A percentile compares a stretch with the other conserved stretches of the same genome.
These are phyloP conservation scores for Lissocephala sabroskyi DNA, from an alignment of 2,888 invertebrate genomes.

Conservation along the genomic window DNA sequence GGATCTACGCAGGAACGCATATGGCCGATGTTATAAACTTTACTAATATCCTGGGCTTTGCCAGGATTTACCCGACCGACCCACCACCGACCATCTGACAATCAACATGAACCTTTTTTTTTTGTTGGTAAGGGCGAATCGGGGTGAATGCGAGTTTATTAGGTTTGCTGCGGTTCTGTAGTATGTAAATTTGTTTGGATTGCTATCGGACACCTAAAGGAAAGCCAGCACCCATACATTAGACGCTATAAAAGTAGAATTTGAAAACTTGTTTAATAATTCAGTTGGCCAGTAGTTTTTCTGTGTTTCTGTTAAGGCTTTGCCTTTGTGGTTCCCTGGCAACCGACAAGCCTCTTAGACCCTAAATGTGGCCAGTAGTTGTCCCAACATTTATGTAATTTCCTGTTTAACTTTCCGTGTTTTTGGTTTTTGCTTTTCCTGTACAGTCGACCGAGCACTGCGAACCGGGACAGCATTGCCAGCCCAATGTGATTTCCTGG, in stretches of 20 bases:
- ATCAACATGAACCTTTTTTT: constrained; percentile 44
- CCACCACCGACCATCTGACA: constrained; percentile 4
- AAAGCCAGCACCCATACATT: constrained; percentile 5
- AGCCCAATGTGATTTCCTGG: constrained; percentile 78
- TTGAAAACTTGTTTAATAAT: constrained; percentile 60
- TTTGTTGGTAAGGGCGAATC: background rate
- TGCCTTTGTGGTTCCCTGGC: background rate
- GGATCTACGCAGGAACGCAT: constrained; percentile 35
- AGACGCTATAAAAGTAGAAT: constrained; percentile 43
- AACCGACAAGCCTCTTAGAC: background rate
- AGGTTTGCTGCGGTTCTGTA: constrained; percentile 27
- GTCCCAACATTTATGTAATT: too few relatives aligned
- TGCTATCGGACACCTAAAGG: constrained; percentile 9
- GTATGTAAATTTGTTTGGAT: constrained; percentile 42
- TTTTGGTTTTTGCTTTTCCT: constrained; percentile 13
- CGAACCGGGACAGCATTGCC: constrained; percentile 73
- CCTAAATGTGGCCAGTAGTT: too few relatives aligned
- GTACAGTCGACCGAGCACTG: constrained; percentile 70
- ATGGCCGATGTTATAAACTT: constrained; percentile 45
- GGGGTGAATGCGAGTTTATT: constrained; percentile 45
- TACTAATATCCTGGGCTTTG: constrained; percentile 35
- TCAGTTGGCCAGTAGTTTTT: constrained; percentile 30
- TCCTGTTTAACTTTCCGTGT: too few relatives aligned
- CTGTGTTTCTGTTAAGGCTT: too few relatives aligned
- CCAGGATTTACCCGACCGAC: constrained; percentile 20